Evolutionary conservation across 2,113 vertebrate genomes (phyloP), one percentile per base, ranked within the genome.

Genomic region (Cyphomyrus plagiostoma): DNA sequence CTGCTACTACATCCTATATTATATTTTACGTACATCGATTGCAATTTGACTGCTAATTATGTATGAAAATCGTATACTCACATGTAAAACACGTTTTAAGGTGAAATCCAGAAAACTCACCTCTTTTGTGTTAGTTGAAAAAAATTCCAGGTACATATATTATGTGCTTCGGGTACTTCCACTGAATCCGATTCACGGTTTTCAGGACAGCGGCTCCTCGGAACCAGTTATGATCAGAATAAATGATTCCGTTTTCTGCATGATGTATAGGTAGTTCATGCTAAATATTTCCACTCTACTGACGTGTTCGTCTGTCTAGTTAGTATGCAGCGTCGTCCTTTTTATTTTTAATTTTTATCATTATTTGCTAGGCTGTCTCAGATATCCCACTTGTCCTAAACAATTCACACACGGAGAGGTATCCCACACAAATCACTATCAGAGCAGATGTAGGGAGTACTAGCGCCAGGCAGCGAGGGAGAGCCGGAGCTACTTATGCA

Each of bases 151-250:
- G 90, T 92, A 93, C 93, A 94, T 94, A 91, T 93, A 93, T 92
- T 93, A 94, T 94, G 93, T 93, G 94, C 92, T 94, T 93, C 92
- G 88, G 91, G 93, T 91, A 88, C 39, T 86, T 88, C 66, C 74
- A 46, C 91, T 94, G 92, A 93, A 86, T 70, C 30, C 10, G 93
- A 90, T 92, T 89, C 94, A 92, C 93, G 90, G 92, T 90, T 93
- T 92, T 90, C 93, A 94, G 95, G 94, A 95, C 94, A 94, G 94
- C 92, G 93, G 93, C 90, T 93, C 93, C 93, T 94, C 95, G 93
- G 93, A 93, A 92, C 88, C 39, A 90, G 91, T 95, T 94, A 94
- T 94, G 94, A 94, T 92, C 92, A 62, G 93, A 95, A 95, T 95
- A 92, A 91, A 92, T 92, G 89, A 89, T 90, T 91, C 92, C 90